Conservation (phyloP, 2,797 vertebrate species). For the Sphaeramia orbicularis region DNA sequence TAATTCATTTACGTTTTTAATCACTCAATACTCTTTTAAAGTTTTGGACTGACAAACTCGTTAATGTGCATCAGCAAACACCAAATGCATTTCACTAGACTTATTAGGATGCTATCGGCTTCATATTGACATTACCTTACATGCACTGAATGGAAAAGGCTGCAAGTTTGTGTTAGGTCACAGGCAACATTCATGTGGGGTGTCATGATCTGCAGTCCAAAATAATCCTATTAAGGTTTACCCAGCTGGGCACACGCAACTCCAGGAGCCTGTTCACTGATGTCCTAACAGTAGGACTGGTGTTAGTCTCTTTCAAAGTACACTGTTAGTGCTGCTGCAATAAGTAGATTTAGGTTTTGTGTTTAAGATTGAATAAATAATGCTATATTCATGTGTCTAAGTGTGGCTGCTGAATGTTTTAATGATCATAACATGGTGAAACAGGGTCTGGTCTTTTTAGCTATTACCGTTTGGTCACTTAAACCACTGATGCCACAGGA, state of each 20-base stretch:
- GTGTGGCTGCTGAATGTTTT: too few species aligned
- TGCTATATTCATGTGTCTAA: too few species aligned
- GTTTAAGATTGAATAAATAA: neutral
- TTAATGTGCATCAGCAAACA: too few species aligned
- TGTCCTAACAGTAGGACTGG: slow-evolving; percentile 19
- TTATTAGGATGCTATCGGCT: too few species aligned
- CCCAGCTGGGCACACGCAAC: slow-evolving; percentile 63
- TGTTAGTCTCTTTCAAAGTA: slow-evolving; percentile 20
- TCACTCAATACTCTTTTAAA: too few species aligned
- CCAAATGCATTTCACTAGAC: too few species aligned
- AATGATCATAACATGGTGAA: too few species aligned
- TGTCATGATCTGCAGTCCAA: slow-evolving; percentile 71
- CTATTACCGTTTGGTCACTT: too few species aligned
- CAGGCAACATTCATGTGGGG: slow-evolving; percentile 65
- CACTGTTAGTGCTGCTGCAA: neutral
- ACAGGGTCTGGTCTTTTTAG: too few species aligned
- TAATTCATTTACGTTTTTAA: too few species aligned
- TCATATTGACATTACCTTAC: neutral
- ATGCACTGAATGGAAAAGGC: slow-evolving; percentile 2
- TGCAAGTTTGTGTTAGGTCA: slow-evolving; percentile 59
- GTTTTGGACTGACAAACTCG: too few species aligned
- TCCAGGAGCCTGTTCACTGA: slow-evolving; percentile 40
- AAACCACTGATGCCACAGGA: too few species aligned
- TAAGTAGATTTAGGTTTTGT: neutral
- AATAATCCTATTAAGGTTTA: slow-evolving; percentile 78